Conservation (phyloP, 92 coral and sea anemone species). For the Phymanthus crucifer region DNA sequence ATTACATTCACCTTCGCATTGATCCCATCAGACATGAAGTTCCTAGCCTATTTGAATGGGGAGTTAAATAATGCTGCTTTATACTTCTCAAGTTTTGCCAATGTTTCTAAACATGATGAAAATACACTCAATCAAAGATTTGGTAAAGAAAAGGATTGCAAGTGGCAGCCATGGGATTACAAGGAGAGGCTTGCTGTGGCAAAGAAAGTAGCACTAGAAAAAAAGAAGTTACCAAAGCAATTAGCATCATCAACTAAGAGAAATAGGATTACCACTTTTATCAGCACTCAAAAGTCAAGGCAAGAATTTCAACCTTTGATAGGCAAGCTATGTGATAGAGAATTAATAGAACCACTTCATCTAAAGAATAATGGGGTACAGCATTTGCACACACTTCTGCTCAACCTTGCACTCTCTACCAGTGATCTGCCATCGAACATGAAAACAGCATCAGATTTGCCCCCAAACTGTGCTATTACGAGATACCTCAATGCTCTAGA, state of each 20-base stretch:
- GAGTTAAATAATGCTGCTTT: conserved; percentile 61
- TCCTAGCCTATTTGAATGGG: conserved; percentile 60
- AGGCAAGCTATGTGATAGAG: conserved; percentile 53
- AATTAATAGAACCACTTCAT: conserved; percentile 43
- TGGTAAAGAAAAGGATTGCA: conserved; percentile 40
- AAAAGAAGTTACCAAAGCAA: conserved; percentile 9
- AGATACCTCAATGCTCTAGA: conserved; percentile 42
- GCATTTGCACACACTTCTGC: conserved; percentile 20
- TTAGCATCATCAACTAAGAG: conserved; percentile 1
- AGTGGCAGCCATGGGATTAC: conserved; percentile 58
- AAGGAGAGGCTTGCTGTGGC: not conserved
- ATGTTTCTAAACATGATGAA: conserved; percentile 44
- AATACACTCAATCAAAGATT: conserved; percentile 33
- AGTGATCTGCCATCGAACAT: conserved; percentile 22
- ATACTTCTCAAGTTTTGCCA: conserved; percentile 69
- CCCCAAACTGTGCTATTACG: conserved; percentile 30
- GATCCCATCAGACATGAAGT: conserved; percentile 67
- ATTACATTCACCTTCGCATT: not conserved
- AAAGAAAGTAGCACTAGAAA: conserved; percentile 17
- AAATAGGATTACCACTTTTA: conserved; percentile 28
- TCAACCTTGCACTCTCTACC: conserved; percentile 27
- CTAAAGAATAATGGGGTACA: conserved; percentile 58
- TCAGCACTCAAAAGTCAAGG: conserved; percentile 49
- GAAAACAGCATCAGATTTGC: conserved; percentile 20
- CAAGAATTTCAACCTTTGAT: conserved; percentile 59